Conservation (phyloP, 2,888 invertebrate genomes). For the Chirona hameri region DNA sequence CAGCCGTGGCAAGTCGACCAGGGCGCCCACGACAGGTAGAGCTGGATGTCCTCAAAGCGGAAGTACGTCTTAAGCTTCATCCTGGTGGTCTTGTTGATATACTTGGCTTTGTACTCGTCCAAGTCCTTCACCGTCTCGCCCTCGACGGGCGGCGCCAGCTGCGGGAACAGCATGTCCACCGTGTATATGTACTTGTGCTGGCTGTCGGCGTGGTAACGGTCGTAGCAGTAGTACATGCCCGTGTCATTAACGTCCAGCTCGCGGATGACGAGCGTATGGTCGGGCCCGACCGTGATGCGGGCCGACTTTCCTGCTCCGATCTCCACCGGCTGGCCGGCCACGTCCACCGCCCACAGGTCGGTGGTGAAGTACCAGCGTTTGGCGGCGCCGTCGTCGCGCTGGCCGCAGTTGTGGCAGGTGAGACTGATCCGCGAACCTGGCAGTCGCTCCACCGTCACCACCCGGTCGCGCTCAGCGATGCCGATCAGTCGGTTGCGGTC, state of each 20-base stretch:
- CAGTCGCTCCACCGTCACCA: conserved; percentile 28
- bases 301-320: neutral
- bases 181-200: conserved; percentile 28
- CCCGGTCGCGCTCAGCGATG: conserved; percentile 6
- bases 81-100: neutral
- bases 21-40: conserved; percentile 23
- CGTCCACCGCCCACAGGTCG: conserved; percentile 14
- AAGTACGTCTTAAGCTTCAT: neutral
- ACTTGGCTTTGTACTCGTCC: neutral
- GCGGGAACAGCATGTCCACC: conserved; percentile 23
- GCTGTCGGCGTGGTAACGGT: neutral
- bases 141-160: neutral
- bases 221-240: conserved; percentile 28
- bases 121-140: neutral
- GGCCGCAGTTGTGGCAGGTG: conserved; percentile 1
- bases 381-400: neutral
- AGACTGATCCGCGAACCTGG: neutral
- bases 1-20: conserved; percentile 25
- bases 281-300: neutral
- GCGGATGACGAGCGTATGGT: conserved; percentile 10
- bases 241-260: conserved; percentile 27
- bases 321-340: neutral
- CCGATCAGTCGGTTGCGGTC: conserved; percentile 10
- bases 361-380: neutral
- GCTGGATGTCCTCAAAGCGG: conserved; percentile 13